Evolutionary conservation across 2,113 vertebrate species (phyloP).

Genomic region (Theristicus caerulescens): DNA sequence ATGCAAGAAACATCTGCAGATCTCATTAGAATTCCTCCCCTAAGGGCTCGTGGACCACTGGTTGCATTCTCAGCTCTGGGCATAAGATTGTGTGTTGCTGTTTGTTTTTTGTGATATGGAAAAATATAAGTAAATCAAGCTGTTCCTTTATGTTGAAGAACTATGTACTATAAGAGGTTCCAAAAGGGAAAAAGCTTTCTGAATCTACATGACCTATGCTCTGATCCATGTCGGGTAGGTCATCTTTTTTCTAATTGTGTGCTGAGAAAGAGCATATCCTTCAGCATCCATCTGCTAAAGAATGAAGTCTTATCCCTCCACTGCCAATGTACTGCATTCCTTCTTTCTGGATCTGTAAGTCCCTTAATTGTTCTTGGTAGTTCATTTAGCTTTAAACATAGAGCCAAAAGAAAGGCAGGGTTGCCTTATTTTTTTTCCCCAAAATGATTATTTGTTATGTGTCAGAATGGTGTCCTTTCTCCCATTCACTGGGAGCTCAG

Average conservation of each 20-base stretch:
- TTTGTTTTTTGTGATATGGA: neutral
- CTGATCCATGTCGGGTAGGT: accelerated
- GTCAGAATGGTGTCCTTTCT: neutral
- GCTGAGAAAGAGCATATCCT: neutral
- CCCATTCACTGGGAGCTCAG: neutral
- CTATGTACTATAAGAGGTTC: neutral
- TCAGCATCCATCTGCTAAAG: neutral
- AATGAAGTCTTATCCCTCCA: neutral
- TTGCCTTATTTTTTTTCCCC: neutral
- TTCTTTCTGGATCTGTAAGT: neutral
- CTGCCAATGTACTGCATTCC: neutral
- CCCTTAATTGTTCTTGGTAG: neutral
- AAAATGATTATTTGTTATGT: neutral
- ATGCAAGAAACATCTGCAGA: neutral
- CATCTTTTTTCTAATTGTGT: too few relatives aligned
- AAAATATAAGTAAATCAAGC: neutral
- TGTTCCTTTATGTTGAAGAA: neutral
- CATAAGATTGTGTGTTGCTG: neutral
- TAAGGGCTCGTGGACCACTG: neutral
- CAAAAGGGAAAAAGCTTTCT: neutral
- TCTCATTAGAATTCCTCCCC: neutral
- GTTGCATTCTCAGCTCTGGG: neutral
- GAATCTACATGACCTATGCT: neutral
- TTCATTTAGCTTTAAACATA: neutral
- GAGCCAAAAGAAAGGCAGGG: neutral